Conservation (phyloP, 2,113 vertebrate genomes). For the Pedionomus torquatus region DNA sequence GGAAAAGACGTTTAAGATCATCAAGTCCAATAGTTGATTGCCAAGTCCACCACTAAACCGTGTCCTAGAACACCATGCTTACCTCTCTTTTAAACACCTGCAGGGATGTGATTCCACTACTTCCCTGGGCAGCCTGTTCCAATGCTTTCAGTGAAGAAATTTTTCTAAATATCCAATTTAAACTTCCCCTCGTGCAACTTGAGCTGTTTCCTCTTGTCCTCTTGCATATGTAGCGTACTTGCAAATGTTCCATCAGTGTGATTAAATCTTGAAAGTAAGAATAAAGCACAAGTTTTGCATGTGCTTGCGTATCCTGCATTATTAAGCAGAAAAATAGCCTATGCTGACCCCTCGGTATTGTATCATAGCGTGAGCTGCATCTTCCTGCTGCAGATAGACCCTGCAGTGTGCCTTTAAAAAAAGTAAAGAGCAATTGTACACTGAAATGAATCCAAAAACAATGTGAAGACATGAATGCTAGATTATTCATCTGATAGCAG, state of each 20-base stretch:
- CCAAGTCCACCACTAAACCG: neutral
- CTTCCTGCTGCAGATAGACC: neutral
- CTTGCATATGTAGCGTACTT: neutral
- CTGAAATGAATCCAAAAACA: neutral
- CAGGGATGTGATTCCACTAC: too few relatives aligned
- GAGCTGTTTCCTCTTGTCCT: too few relatives aligned
- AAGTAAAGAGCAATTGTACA: neutral
- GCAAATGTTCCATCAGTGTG: neutral
- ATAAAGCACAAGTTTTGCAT: accelerated
- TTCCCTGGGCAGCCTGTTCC: too few relatives aligned
- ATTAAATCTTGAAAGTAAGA: neutral
- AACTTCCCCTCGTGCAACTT: too few relatives aligned
- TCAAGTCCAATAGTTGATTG: accelerated
- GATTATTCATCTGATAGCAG: neutral
- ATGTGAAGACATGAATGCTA: neutral
- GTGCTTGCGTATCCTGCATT: neutral
- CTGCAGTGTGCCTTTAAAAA: neutral
- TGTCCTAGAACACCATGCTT: too few relatives aligned
- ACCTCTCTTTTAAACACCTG: neutral
- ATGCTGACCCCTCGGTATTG: accelerated
- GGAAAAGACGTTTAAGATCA: neutral
- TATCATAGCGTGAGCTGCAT: neutral
- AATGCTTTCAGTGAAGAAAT: too few relatives aligned
- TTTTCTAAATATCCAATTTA: too few relatives aligned
- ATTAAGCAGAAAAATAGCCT: neutral